Evolutionary conservation across 2,888 invertebrate species (phyloP), one percentile per base, ranked within the genome.

Genomic region (Eupithecia inturbata): DNA sequence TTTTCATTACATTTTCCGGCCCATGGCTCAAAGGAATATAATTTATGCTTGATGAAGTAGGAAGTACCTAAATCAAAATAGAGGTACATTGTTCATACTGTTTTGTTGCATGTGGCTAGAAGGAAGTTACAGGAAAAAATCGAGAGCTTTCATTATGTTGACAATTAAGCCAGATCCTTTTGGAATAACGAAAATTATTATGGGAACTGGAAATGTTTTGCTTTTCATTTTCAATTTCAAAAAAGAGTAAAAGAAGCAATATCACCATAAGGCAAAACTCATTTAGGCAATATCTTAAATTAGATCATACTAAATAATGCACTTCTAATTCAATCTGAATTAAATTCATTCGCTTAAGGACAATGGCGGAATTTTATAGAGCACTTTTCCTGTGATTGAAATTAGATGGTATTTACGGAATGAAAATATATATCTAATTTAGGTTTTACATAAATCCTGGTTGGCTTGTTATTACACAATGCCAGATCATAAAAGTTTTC

Each of bases 21-120:
- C 70, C 71, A 68, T 67, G 69, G 70, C 69, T 12, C 75, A 78
- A 77, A 77, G 70, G 75, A 60, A 71, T 69, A 72, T 77, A 71
- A 77, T 79, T 79, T 76, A 63, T 77, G 76, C 78, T 78, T 75
- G 75, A 77, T 77, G 67, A 70, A 70, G 70, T 49, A 39, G 70
- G 60, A 28, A 63, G 26, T 68, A n/a, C n/a, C n/a, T n/a, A 70
- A 73, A 77, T 77, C 72, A 75, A 72, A 74, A 62, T 62, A n/a
- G n/a, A n/a, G n/a, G n/a, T n/a, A 74, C 69, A 60, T 68, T 68
- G 68, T 64, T 64, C 31, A 63, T 67, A 57, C 73, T 73, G 53
- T 74, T 75, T 71, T 19, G 41, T 57, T 57, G 26, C 57, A 26
- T 26, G 57, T 57, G 26, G 22, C 57, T 1, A 26, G 57, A 1